Evolutionary conservation across 2,113 vertebrate species (phyloP).

Genomic region (Urocolius indicus): DNA sequence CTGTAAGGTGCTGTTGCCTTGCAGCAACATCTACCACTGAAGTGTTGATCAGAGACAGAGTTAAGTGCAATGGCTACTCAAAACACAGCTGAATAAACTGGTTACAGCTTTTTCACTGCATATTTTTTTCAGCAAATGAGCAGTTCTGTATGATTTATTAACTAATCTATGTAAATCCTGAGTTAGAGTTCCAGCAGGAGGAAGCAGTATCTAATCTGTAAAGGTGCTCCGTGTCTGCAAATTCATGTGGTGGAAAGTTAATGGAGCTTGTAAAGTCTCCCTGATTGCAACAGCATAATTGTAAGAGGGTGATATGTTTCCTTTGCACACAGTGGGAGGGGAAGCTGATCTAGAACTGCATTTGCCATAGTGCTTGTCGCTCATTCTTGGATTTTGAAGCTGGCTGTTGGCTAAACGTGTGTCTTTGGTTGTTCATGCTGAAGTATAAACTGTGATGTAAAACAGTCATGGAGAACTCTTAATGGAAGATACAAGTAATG

Average conservation of each 20-base stretch:
- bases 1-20: background rate
- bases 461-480: background rate
- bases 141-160: background rate
- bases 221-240: fast-evolving
- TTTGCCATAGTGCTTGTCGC: fast-evolving
- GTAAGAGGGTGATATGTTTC: background rate
- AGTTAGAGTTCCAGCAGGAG: background rate
- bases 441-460: background rate
- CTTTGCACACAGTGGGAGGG: background rate
- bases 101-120: background rate
- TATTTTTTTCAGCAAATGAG: background rate
- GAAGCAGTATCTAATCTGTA: background rate
- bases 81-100: background rate
- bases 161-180: background rate
- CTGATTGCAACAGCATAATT: background rate
- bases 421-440: background rate
- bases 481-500: background rate
- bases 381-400: background rate
- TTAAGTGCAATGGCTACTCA: background rate
- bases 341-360: background rate
- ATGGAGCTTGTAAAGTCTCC: background rate
- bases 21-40: background rate
- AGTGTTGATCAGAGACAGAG: background rate
- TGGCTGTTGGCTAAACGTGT: fast-evolving
- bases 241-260: background rate